Conservation (phyloP, 2,888 invertebrate species). For the Cetonia aurata region DNA sequence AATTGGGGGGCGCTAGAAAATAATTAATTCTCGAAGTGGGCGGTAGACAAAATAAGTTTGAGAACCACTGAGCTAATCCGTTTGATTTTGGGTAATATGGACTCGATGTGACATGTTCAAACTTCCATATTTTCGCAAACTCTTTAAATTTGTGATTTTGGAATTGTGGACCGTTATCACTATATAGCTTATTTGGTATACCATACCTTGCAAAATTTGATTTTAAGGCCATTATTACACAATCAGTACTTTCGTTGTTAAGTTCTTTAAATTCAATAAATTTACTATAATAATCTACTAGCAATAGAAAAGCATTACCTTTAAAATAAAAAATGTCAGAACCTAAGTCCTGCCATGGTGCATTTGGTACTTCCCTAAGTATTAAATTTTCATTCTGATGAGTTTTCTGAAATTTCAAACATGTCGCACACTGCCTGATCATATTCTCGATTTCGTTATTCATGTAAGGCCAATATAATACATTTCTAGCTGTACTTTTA, state of each 20-base stretch:
- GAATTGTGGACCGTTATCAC: conserved; percentile 32
- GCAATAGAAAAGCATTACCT: conserved; percentile 19
- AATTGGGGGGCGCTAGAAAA: too few relatives aligned
- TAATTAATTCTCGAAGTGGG: too few relatives aligned
- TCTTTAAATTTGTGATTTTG: conserved; percentile 24
- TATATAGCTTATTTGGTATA: conserved; percentile 15
- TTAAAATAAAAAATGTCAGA: conserved; percentile 33
- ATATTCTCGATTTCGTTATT: conserved; percentile 14
- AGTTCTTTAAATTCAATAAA: conserved; percentile 27
- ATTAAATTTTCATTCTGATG: conserved; percentile 20
- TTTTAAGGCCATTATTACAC: conserved; percentile 26
- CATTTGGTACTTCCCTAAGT: conserved; percentile 19
- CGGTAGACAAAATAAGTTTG: too few relatives aligned
- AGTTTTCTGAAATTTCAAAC: conserved; percentile 33
- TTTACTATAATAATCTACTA: conserved; percentile 33
- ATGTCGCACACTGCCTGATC: conserved; percentile 24
- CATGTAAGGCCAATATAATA: conserved; percentile 24
- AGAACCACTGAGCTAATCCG: too few relatives aligned
- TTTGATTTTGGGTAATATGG: conserved; percentile 18
- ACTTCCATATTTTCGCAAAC: conserved; percentile 21
- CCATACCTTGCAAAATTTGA: conserved; percentile 40
- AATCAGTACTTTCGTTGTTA: conserved; percentile 29
- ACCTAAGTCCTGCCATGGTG: conserved; percentile 14
- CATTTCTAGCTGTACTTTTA: conserved; percentile 13
- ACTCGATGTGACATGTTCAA: conserved; percentile 23